A percentile compares a stretch with the other conserved stretches of the same genome.
These are phyloP conservation scores for Thera obeliscata DNA, from an alignment of 2,888 invertebrate species.

Conservation along the genomic window DNA sequence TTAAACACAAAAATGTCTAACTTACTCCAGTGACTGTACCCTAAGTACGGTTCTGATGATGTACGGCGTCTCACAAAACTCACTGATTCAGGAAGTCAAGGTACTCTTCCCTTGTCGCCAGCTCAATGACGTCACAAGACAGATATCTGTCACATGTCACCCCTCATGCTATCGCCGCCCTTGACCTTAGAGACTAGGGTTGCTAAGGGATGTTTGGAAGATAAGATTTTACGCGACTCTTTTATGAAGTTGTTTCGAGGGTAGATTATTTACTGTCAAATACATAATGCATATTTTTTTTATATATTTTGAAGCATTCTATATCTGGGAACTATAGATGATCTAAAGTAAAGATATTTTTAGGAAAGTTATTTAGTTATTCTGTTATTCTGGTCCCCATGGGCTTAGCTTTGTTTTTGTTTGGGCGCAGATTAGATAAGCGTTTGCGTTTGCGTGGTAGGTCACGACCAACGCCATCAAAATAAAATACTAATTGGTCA, in stretches of 20 bases:
- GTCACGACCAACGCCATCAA: no score
- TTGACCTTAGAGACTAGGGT: constrained; percentile 17
- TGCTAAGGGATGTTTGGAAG: neutral
- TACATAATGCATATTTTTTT: neutral
- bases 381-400: no score
- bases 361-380: no score
- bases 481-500: no score
- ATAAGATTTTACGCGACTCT: constrained; percentile 14
- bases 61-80: constrained; percentile 6
- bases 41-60: constrained; percentile 15
- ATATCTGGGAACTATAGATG: no score
- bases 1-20: neutral
- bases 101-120: constrained; percentile 16
- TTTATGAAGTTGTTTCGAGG: constrained; percentile 5
- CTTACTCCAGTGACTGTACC: constrained; percentile 4
- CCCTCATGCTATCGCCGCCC: constrained; percentile 22
- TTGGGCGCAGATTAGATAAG: no score
- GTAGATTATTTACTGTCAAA: neutral
- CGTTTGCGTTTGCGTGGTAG: no score
- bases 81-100: constrained; percentile 12
- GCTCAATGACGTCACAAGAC: constrained; percentile 21
- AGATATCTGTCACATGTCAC: constrained; percentile 17
- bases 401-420: no score
- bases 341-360: no score
- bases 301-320: no score